phyloP scores from a whole-genome alignment of 2,113 vertebrate species.

The Argyrosomus japonicus region DNA sequence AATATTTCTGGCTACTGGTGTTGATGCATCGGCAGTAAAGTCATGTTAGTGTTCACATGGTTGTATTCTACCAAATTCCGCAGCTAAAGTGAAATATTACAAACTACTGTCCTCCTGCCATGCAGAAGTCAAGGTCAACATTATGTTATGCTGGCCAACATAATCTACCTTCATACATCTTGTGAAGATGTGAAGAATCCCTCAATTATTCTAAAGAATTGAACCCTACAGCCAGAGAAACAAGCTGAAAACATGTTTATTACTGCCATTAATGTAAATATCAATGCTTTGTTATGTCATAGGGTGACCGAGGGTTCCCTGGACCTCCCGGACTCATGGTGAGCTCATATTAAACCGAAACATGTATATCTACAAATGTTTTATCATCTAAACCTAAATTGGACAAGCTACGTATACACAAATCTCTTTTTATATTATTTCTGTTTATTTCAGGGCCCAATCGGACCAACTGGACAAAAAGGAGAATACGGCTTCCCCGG shows the following conservation, averaged over 20 bases:
- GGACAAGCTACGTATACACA: not conserved
- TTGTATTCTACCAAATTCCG: not conserved
- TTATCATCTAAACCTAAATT: too few relatives aligned
- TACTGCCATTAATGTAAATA: not conserved
- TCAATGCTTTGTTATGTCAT: constrained; percentile 31
- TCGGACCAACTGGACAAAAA: constrained; percentile 89
- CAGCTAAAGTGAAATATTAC: not conserved
- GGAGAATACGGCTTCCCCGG: constrained; percentile 95
- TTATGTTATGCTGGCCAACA: too few relatives aligned
- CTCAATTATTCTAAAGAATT: not conserved
- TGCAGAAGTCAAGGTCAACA: not conserved
- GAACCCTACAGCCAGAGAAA: not conserved
- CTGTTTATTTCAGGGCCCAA: constrained; percentile 85
- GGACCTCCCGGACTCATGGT: constrained; percentile 87
- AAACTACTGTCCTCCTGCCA: not conserved
- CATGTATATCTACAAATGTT: not conserved
- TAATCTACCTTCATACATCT: not conserved
- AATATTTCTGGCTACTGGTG: not conserved
- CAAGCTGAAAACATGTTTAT: not conserved
- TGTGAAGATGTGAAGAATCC: not conserved
- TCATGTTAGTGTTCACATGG: not conserved
- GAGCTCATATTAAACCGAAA: constrained; percentile 43
- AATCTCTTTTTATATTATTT: not conserved
- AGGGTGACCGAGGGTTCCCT: constrained; percentile 88
- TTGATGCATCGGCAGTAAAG: not conserved